Conservation (phyloP, 2,888 invertebrate species). For the Litoditis marina region DNA sequence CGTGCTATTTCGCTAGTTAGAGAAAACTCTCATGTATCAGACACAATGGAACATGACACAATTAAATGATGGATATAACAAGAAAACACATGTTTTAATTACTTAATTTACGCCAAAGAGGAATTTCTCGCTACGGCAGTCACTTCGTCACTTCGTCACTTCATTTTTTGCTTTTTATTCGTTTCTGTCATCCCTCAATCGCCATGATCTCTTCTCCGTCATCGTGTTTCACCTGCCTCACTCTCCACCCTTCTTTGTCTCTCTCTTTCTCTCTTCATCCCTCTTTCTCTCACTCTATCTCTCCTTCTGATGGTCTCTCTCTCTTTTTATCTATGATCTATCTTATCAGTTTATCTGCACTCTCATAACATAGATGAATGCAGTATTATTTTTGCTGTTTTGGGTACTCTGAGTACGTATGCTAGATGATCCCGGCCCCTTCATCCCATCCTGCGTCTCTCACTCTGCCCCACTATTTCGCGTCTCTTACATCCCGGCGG, state of each 20-base stretch:
- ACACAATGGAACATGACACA: no score
- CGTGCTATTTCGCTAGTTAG: no score
- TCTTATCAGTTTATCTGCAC: not conserved
- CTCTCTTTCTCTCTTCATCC: not conserved
- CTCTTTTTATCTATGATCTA: not conserved
- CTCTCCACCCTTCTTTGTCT: not conserved
- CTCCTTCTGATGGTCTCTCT: not conserved
- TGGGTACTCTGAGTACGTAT: no score
- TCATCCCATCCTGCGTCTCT: no score
- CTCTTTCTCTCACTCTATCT: not conserved
- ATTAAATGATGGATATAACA: no score
- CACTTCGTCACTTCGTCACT: not conserved
- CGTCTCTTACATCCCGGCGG: no score
- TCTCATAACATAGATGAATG: not conserved
- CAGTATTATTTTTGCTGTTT: not conserved
- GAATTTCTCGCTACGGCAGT: constrained; percentile 5
- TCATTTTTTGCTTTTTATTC: not conserved
- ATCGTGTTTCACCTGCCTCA: not conserved
- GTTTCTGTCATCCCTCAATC: not conserved
- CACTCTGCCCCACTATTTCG: no score
- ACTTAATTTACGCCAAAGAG: constrained; percentile 3
- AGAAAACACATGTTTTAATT: no score
- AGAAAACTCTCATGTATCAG: no score
- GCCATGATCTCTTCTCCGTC: no score
- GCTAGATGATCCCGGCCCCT: no score